Evolutionary conservation across 2,113 vertebrate species (phyloP), one percentile per base, ranked within the genome.

Genomic region (Corapipo altera): DNA sequence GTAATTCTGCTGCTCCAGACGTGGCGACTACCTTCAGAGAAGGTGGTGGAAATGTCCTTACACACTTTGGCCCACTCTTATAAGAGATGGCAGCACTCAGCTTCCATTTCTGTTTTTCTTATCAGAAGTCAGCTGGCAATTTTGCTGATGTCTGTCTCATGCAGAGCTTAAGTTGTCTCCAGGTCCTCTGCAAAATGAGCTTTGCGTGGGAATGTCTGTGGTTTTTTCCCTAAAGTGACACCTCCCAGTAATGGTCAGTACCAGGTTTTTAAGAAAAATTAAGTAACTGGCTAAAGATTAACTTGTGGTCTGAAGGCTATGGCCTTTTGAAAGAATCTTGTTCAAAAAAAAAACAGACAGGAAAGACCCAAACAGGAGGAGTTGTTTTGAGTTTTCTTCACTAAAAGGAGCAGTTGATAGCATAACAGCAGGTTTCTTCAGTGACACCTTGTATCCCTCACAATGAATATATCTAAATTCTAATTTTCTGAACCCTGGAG

Each of bases 401-500:
- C 32, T 64, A 64, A 85, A 84, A 91, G 33, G 17, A 91, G 46
- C 26, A 20, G 59, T 57, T 65, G 58, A 69, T 65, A 95, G 48
- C 0, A 3, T 44, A 89, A 78, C 11, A 43, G 21, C 0, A 0
- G n/a, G 35, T 75, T 90, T 75, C 89, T 80, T 87, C 1, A 2
- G 32, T 51, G 81, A 57, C 62, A 92, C 57, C 87, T 95, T 18
- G 4, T 5, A 6, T 55, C 32, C 20, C 41, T 79, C 2, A 1
- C 89, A 76, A 79, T 48, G 69, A 82, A 67, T 89, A 71, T 72
- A 89, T 85, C 65, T 72, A 72, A 74, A 37, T 69, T 91, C 66
- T 64, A 72, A 33, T 83, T 89, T 94, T 19, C 72, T 71, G 72
- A 90, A 84, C 67, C 74, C 69, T 85, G 71, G 89, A 95, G 87